Base-by-base conservation (phyloP, 2,888 invertebrate genomes). In the Cerceris ruficornis region DNA sequence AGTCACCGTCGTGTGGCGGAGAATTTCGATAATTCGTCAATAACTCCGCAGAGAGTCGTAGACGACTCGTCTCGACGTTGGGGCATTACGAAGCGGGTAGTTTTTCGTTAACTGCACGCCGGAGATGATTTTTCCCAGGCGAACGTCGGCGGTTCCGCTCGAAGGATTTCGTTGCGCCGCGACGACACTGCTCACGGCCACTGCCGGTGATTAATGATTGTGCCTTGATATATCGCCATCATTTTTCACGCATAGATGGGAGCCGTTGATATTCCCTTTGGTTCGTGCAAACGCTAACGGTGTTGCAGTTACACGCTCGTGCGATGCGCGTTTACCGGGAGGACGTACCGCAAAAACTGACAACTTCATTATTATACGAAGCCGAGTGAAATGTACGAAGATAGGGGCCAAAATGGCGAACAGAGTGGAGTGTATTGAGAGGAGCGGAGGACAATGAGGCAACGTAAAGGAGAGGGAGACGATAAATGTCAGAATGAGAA, bases 201-300 rank as follows among this genome's bases (percentile, higher is more conserved):
- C 67, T 58, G 60, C 28, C 77, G 75, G 88, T 90, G 90, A 90
- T 90, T 90, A 90, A 90, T 89, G 87, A 88, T 81, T 62, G 39
- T 50, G 67, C 72, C 64, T 72, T 89, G 90, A 90, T 90, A 86
- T 86, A 90, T 88, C 81, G 80, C 88, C 83, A 85, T 90, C 89
- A 90, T 90, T 90, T 90, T 90, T 90, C 89, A 91, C 86, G 88
- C 86, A 88, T 90, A 89, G 90, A 90, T 90, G 86, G 83, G 84
- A 88, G 80, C 72, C 82, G 83, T 76, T 88, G 89, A 89, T 90
- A 89, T 82, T 82, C 84, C 83, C 77, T 78, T 81, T 75, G 75
- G 77, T 69, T 50, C 46, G 61, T 67, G 62, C 75, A 71, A 50
- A 65, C 75, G 72, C 43, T 59, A 57, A 28, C 67, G 15, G 7